Evolutionary conservation across 2,888 invertebrate species (phyloP).

Genomic region (Opisthograptis luteolata): DNA sequence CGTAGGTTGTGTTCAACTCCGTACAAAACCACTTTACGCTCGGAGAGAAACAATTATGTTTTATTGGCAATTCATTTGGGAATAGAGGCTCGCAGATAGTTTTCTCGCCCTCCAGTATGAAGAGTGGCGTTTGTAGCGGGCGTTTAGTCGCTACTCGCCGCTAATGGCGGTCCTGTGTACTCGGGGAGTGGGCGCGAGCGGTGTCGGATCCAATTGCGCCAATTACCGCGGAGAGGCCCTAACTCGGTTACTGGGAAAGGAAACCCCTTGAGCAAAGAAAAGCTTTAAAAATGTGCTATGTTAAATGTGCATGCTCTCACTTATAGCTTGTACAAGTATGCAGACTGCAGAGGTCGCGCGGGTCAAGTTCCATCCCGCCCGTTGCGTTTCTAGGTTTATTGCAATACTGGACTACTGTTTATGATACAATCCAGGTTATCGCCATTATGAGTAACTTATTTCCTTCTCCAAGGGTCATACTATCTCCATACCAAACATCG

Average conservation of each 20-base stretch:
- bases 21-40: slow-evolving; percentile 2
- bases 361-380: too few species aligned
- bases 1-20: background rate
- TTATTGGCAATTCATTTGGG: slow-evolving; percentile 4
- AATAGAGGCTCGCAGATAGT: slow-evolving; percentile 11
- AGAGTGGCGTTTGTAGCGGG: slow-evolving; percentile 29
- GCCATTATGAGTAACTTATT: too few species aligned
- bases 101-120: slow-evolving; percentile 14
- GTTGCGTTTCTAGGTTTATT: too few species aligned
- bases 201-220: slow-evolving; percentile 25
- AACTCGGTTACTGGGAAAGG: slow-evolving; percentile 20
- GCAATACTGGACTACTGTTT: too few species aligned
- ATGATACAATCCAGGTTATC: too few species aligned
- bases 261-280: slow-evolving; percentile 4
- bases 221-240: slow-evolving; percentile 26
- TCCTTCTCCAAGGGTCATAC: too few species aligned
- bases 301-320: too few species aligned
- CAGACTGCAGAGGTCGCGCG: too few species aligned
- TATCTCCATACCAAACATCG: too few species aligned
- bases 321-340: too few species aligned
- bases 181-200: slow-evolving; percentile 4
- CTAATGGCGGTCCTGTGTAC: slow-evolving; percentile 26
- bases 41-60: slow-evolving; percentile 1
- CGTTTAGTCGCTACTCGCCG: slow-evolving; percentile 5
- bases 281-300: too few species aligned